Evolutionary conservation across 2,113 vertebrate species (phyloP).

Genomic region (Zosterops pallidus): DNA sequence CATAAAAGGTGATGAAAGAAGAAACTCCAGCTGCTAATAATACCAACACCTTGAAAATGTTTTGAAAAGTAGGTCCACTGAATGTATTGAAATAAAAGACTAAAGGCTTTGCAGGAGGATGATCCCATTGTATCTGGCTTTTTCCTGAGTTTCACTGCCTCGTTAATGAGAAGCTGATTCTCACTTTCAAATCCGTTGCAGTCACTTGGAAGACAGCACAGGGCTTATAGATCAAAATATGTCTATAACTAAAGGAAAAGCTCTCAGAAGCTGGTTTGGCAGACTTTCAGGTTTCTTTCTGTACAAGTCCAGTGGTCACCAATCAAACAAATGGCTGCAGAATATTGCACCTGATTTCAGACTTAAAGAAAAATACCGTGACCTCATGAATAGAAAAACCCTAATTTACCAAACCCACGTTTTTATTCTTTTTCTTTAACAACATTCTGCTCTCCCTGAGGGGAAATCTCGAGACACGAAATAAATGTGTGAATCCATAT

Average conservation of each 20-base stretch:
- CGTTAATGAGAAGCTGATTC: neutral
- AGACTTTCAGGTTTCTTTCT: neutral
- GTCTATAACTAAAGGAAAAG: neutral
- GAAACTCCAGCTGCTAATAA: neutral
- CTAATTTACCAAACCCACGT: neutral
- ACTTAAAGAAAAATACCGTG: neutral
- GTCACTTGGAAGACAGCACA: neutral
- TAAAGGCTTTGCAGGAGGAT: neutral
- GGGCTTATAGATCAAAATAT: neutral
- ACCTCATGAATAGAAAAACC: neutral
- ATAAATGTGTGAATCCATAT: constrained; percentile 21
- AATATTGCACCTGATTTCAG: neutral
- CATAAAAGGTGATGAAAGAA: neutral
- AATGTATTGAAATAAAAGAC: neutral
- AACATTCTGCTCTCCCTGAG: neutral
- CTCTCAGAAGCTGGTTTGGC: neutral
- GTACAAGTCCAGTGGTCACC: neutral
- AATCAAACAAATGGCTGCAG: neutral
- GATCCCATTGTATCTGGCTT: neutral
- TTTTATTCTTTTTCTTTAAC: neutral
- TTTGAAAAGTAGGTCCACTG: neutral
- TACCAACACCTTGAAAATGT: neutral
- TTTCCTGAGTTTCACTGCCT: neutral
- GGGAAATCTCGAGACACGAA: neutral
- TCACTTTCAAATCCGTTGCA: neutral